A percentile compares a stretch with the other conserved stretches of the same genome.
These are phyloP conservation scores for Martes martes DNA, from an alignment of 2,113 vertebrate genomes.

Conservation along the genomic window DNA sequence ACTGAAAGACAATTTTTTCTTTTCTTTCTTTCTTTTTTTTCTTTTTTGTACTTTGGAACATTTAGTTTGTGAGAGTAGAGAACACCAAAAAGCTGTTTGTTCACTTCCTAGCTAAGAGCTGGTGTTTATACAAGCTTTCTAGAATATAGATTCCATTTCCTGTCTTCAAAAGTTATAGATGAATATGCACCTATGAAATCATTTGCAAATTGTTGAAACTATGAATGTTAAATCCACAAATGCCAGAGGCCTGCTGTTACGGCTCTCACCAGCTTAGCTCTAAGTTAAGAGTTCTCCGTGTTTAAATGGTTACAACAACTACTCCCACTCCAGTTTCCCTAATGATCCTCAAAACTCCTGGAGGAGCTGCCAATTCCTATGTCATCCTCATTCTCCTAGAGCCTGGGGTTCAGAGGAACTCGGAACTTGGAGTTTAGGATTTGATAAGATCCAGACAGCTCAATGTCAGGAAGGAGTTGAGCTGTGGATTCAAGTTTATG, in stretches of 20 bases:
- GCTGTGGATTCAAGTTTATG: neutral
- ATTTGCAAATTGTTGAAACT: neutral
- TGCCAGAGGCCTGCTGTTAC: neutral
- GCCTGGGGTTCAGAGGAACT: neutral
- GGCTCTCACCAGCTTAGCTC: neutral
- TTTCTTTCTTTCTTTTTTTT: neutral
- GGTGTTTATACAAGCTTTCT: neutral
- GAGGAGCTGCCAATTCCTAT: neutral
- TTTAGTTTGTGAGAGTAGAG: neutral
- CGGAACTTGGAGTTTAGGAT: neutral
- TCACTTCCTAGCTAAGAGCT: neutral
- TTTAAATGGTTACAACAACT: neutral
- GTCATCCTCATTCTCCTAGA: neutral
- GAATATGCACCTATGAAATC: neutral
- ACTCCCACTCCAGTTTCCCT: rapidly evolving
- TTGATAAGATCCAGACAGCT: neutral
- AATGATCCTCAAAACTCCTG: no score
- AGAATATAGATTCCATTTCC: neutral
- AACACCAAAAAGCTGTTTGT: neutral
- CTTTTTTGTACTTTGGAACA: neutral
- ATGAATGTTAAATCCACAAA: neutral
- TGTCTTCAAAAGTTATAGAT: neutral
- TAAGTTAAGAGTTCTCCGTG: neutral
- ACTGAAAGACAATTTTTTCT: neutral
- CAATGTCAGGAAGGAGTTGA: neutral